Evolutionary conservation across 2,113 vertebrate species (phyloP).

Genomic region (Oncorhynchus gorbuscha): DNA sequence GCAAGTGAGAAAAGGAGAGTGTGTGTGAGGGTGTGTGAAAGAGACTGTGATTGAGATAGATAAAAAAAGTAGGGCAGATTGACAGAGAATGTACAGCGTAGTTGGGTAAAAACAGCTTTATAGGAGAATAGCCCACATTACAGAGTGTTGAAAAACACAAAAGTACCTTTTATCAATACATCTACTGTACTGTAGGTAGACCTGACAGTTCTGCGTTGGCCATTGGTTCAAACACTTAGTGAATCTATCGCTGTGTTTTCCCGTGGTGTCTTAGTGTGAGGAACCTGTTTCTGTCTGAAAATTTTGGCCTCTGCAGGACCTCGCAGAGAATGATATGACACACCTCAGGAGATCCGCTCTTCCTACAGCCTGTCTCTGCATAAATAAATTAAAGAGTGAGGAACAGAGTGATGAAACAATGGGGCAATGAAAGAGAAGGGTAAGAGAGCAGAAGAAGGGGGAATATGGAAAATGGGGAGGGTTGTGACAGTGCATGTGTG

Average conservation of each 20-base stretch:
- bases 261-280: too few species aligned
- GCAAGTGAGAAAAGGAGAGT: not conserved
- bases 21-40: not conserved
- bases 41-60: conserved; percentile 19
- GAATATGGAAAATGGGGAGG: not conserved
- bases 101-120: conserved; percentile 35
- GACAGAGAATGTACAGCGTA: conserved; percentile 21
- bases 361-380: conserved; percentile 27
- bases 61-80: conserved; percentile 68
- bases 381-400: conserved; percentile 44
- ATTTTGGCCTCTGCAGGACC: too few species aligned
- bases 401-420: conserved; percentile 44
- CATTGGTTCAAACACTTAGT: too few species aligned
- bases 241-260: too few species aligned
- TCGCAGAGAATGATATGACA: too few species aligned
- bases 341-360: conserved; percentile 12
- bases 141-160: not conserved
- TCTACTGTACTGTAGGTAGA: not conserved
- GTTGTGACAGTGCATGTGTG: not conserved
- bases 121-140: not conserved
- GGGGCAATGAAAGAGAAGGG: conserved; percentile 22
- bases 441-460: not conserved
- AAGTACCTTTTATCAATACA: not conserved
- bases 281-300: too few species aligned
- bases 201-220: not conserved